Evolutionary conservation across 2,797 vertebrate genomes (phyloP), one percentile per base, ranked within the genome.

Genomic region (Crenichthys baileyi): DNA sequence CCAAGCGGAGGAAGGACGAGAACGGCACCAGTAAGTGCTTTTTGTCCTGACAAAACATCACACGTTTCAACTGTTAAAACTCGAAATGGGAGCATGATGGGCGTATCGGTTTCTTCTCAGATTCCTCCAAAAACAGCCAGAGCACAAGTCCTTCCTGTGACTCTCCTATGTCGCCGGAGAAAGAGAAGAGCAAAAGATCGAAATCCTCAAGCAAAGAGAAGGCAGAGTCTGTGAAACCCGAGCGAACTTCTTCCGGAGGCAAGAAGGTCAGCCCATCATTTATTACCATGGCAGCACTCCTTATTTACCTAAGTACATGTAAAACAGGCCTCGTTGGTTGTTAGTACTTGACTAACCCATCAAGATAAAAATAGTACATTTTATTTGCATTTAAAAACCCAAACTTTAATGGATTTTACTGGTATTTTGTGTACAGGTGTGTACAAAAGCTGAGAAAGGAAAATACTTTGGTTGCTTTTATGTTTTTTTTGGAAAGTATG

Each of bases 171-270:
- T 96, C 97, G 63, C 83, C 79, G 4, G 94, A 95, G 56, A 98
- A 97, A 74, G 97, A 98, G 85, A 98, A 97, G 92, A 97, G 92
- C 91, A 99, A 99, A 91, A 90, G 95, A 80, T 97, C 97, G 61
- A 99, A 98, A 89, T 98, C 97, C 77, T 98, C 97, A 88, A 96
- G 97, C 86, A 99, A 98, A 94, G 98, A 99, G 87, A 99, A 99
- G 85, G 92, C 96, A 0, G 97, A 98, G 80, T 97, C 96, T 41
- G 94, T 97, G 90, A 98, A 98, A 94, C 94, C 96, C 31, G 97
- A 99, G 89, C 97, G 98, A 82, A 96, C 86, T 0, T 95, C 97
- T 41, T 97, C 97, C 24, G 95, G 97, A 90, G 96, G 97, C 87
- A 99, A 98, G 94, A 99, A 98, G 97, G 97, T 97, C 67, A 55